These are phyloP conservation scores for Timema cristinae DNA, from an alignment of 2,888 invertebrate species.

Conservation along the genomic window DNA sequence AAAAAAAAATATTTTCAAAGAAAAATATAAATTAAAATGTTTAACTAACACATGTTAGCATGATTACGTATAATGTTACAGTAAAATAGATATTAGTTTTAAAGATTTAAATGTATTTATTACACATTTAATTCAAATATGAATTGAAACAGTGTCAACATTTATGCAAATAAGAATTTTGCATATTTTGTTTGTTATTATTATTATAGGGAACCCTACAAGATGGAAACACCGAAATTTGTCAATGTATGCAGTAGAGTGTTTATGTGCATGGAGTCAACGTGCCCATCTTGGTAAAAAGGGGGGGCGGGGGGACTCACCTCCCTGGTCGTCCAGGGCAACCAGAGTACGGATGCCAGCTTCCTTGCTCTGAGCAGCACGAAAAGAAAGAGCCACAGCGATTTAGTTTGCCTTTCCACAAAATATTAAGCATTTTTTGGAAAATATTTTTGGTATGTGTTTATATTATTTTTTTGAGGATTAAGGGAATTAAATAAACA, in stretches of 20 bases:
- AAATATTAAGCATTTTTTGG: conserved; percentile 13
- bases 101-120: no score
- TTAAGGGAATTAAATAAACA: background rate
- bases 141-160: background rate
- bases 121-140: background rate
- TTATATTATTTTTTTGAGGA: background rate
- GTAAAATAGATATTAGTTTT: no score
- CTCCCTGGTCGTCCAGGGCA: conserved; percentile 99
- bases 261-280: conserved; percentile 5
- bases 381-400: conserved; percentile 45
- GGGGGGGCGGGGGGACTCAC: conserved; percentile 65
- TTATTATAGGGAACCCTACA: background rate
- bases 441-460: background rate
- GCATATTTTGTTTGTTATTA: conserved; percentile 5
- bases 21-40: no score
- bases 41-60: no score
- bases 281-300: conserved; percentile 11
- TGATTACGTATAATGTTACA: no score
- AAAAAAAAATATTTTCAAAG: no score
- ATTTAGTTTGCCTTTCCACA: conserved; percentile 28
- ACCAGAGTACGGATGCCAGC: conserved; percentile 99
- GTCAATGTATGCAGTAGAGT: background rate
- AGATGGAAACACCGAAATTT: conserved; percentile 4
- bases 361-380: conserved; percentile 94
- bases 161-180: background rate